A percentile compares a stretch with the other conserved stretches of the same genome.
These are phyloP conservation scores for Myopa tessellatipennis DNA, from an alignment of 2,888 invertebrate genomes.

Conservation along the genomic window DNA sequence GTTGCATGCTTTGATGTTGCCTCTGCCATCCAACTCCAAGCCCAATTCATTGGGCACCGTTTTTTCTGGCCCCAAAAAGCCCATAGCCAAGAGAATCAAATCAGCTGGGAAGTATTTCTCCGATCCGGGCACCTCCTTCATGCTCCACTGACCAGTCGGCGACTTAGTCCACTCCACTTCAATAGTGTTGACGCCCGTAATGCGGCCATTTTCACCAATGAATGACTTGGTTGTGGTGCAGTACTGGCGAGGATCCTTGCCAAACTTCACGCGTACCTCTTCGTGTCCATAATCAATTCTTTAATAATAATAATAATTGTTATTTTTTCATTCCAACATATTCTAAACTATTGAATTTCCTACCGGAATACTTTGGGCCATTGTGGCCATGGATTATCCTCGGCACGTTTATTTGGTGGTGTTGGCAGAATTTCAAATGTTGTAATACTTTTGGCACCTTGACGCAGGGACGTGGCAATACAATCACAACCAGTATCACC, in stretches of 20 bases:
- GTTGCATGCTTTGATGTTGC: slow-evolving; percentile 87
- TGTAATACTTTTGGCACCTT: slow-evolving; percentile 89
- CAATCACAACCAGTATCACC: slow-evolving; percentile 97
- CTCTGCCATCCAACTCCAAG: slow-evolving; percentile 88
- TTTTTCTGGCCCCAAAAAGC: slow-evolving; percentile 96
- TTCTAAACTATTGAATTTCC: background rate
- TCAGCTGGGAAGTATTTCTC: slow-evolving; percentile 87
- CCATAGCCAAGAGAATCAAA: slow-evolving; percentile 96
- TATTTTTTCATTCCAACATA: background rate
- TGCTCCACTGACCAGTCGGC: slow-evolving; percentile 91
- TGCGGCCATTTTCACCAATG: slow-evolving; percentile 87
- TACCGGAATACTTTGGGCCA: slow-evolving; percentile 94
- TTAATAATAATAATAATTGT: slow-evolving; percentile 22
- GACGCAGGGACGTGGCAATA: slow-evolving; percentile 94
- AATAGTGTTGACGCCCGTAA: slow-evolving; percentile 91
- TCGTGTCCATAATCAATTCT: slow-evolving; percentile 98
- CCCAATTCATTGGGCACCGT: slow-evolving; percentile 83
- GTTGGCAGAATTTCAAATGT: slow-evolving; percentile 98
- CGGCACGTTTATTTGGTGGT: slow-evolving; percentile 82
- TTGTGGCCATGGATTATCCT: slow-evolving; percentile 98
- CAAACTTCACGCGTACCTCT: slow-evolving; percentile 91
- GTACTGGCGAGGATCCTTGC: slow-evolving; percentile 93
- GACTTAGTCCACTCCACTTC: slow-evolving; percentile 95
- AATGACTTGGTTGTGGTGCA: slow-evolving; percentile 96
- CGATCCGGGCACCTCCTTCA: slow-evolving; percentile 85